Evolutionary conservation across 2,113 vertebrate species (phyloP), one percentile per base, ranked within the genome.

Genomic region (Hippocampus zosterae): DNA sequence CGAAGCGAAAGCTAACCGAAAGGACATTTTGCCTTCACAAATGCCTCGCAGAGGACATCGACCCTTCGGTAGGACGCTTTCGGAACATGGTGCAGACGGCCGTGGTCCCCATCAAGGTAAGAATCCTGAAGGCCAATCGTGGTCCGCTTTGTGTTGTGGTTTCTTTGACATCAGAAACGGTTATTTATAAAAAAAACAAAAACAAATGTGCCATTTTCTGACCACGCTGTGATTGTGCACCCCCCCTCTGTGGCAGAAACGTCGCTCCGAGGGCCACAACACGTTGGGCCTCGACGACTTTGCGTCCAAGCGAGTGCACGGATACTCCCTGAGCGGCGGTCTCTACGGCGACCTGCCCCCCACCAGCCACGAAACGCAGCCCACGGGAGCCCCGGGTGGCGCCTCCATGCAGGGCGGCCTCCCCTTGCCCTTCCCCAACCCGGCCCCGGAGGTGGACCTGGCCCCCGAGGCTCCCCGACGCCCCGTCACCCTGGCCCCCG

Each of bases 31-130:
- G 5, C 46, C 16, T 50, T 50, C n/a, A n/a, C n/a, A n/a, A n/a
- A n/a, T n/a, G n/a, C n/a, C n/a, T n/a, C 91, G 33, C 93, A 98
- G 97, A 98, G 94, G 96, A 99, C 18, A 93, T 99, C 70, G 97
- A 98, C 87, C 97, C 97, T 0, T 97, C 96, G 0, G 97, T 99
- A 40, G 97, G 97, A 33, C 95, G 96, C 19, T 99, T 98, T 90
- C 93, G 97, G 87, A 99, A 98, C 85, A 98, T 99, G 97, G 92
- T 98, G 16, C 95, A 98, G 88, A 99, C 96, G 7, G 97, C 97
- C 41, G 96, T 99, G 19, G 93, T 98, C 53, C 97, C 97, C 23
- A 95, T 98, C 1, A 98, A 98, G 96, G 97, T 99, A 93, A 84
- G 62, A 57, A 57, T 2, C 60, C 63, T 68, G 10, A 13, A 37